A percentile compares a stretch with the other conserved stretches of the same genome.
Conservation (phyloP, 2,113 vertebrate species). For the Centrocercus urophasianus region DNA sequence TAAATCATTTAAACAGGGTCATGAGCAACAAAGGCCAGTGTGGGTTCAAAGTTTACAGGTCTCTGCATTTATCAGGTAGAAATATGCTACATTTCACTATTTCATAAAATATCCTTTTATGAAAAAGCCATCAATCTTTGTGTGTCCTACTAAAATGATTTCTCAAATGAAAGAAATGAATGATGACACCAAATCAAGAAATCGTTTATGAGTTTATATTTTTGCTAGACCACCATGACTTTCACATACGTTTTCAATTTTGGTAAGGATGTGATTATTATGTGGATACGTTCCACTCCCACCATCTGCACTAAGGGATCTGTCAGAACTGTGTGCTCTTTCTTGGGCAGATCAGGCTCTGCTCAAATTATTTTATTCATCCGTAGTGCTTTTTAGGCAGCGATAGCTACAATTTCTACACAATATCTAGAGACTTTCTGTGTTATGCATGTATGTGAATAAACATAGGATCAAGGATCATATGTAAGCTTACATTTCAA, state of each 20-base stretch:
- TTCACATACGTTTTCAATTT: constrained; percentile 84
- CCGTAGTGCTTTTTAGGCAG: constrained; percentile 14
- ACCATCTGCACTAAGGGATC: constrained; percentile 75
- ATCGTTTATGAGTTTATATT: constrained; percentile 81
- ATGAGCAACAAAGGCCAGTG: constrained; percentile 90
- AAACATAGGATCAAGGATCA: not conserved
- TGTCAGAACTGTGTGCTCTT: constrained; percentile 67
- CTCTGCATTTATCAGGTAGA: constrained; percentile 92
- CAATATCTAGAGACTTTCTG: not conserved
- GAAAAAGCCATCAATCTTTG: constrained; percentile 82
- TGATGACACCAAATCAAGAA: constrained; percentile 78
- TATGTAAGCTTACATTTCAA: not conserved
- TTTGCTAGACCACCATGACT: constrained; percentile 85
- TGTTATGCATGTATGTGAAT: not conserved
- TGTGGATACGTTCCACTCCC: constrained; percentile 86
- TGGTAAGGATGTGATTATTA: constrained; percentile 81
- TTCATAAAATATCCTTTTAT: constrained; percentile 82
- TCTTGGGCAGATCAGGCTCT: constrained; percentile 63
- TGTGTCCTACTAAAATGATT: constrained; percentile 73
- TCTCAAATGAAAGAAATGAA: constrained; percentile 82
- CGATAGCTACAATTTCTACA: constrained; percentile 36
- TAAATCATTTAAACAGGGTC: constrained; percentile 90
- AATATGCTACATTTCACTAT: constrained; percentile 85
- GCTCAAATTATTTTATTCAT: constrained; percentile 59
- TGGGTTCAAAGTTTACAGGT: constrained; percentile 90